phyloP scores from a whole-genome alignment of 2,888 invertebrate species.

The Stenoptilia bipunctidactyla region DNA sequence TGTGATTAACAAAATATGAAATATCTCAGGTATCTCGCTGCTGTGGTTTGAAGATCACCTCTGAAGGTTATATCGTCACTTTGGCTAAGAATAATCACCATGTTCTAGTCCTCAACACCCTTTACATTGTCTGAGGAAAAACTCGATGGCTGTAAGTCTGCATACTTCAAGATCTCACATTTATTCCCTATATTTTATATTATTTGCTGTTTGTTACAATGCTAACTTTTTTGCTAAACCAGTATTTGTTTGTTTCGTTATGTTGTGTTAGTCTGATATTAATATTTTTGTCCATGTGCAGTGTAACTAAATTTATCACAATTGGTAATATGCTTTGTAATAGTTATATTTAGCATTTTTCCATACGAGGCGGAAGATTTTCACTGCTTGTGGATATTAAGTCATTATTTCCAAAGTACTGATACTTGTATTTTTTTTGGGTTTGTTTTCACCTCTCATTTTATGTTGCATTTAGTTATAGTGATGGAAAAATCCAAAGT shows the following conservation, averaged over 20 bases:
- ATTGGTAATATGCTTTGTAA: background rate
- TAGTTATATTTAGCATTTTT: slow-evolving; percentile 4
- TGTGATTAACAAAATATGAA: no score
- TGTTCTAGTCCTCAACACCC: slow-evolving; percentile 94
- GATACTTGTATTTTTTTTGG: slow-evolving; percentile 53
- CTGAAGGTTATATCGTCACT: slow-evolving; percentile 95
- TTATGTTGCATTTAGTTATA: slow-evolving; percentile 69
- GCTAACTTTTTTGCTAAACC: slow-evolving; percentile 69
- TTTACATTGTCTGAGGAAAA: slow-evolving; percentile 88
- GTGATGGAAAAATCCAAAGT: slow-evolving; percentile 67
- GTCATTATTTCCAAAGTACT: slow-evolving; percentile 66
- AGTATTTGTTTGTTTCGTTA: slow-evolving; percentile 67
- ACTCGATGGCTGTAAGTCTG: slow-evolving; percentile 70
- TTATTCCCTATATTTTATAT: slow-evolving; percentile 70
- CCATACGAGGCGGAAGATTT: slow-evolving; percentile 14
- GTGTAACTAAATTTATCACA: slow-evolving; percentile 18
- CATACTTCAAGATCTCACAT: slow-evolving; percentile 71
- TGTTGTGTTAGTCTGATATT: slow-evolving; percentile 64
- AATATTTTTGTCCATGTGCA: slow-evolving; percentile 41
- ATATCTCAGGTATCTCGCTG: slow-evolving; percentile 98
- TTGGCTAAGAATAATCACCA: slow-evolving; percentile 99
- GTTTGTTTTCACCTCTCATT: slow-evolving; percentile 47
- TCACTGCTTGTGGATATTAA: slow-evolving; percentile 54
- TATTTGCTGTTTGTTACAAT: slow-evolving; percentile 68
- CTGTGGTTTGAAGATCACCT: slow-evolving; percentile 97